These are phyloP conservation scores for Cryptotis parvus DNA, from an alignment of 2,113 vertebrate genomes.

Conservation along the genomic window DNA sequence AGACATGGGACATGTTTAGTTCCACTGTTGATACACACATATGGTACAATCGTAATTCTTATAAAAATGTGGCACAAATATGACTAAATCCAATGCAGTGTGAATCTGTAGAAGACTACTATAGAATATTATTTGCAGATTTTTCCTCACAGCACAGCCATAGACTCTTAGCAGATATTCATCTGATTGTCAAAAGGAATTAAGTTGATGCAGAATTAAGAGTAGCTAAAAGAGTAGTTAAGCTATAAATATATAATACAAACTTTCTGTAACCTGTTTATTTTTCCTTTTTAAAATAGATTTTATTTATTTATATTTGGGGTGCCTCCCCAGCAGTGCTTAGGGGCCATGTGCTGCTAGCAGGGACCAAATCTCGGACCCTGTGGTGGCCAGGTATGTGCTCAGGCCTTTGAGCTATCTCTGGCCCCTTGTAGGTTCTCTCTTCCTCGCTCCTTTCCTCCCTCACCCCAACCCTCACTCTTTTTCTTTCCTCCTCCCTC, in stretches of 20 bases:
- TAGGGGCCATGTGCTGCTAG: too few species aligned
- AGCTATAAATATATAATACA: not conserved
- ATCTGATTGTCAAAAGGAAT: not conserved
- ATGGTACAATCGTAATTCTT: not conserved
- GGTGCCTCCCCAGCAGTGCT: too few species aligned
- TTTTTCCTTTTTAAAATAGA: not conserved
- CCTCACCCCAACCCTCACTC: too few species aligned
- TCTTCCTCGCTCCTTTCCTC: too few species aligned
- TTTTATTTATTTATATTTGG: too few species aligned
- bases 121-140: not conserved
- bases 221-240: not conserved
- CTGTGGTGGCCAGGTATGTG: too few species aligned
- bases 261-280: not conserved
- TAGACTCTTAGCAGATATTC: not conserved
- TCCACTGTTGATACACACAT: not conserved
- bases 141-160: not conserved
- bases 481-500: too few species aligned
- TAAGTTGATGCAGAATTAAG: not conserved
- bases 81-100: not conserved
- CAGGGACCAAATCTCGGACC: too few species aligned
- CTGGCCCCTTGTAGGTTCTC: too few species aligned
- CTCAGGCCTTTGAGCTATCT: too few species aligned
- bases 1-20: not conserved
- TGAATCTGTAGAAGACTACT: constrained; percentile 5
- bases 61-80: not conserved